Evolutionary conservation across 2,888 invertebrate genomes (phyloP).

Genomic region (Hirtodrosophila alboralis): DNA sequence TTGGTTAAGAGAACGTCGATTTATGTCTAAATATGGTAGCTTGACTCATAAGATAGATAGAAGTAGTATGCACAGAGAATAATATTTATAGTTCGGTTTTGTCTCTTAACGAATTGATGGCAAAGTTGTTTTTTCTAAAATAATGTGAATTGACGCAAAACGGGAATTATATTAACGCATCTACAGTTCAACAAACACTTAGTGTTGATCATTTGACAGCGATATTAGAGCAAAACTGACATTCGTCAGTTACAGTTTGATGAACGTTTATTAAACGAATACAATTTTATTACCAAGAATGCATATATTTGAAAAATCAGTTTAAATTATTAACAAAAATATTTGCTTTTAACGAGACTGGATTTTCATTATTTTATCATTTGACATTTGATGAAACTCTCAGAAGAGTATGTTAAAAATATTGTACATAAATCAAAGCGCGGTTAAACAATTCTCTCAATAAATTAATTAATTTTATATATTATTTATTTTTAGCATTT

Average conservation of each 20-base stretch:
- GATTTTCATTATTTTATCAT: too few species aligned
- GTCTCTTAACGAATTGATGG: constrained; percentile 15
- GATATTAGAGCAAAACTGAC: background rate
- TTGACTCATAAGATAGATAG: constrained; percentile 45
- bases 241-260: constrained; percentile 4
- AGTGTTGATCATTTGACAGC: constrained; percentile 22
- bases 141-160: background rate
- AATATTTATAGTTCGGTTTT: constrained; percentile 26
- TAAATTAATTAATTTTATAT: too few species aligned
- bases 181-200: constrained; percentile 25
- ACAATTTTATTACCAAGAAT: constrained; percentile 11
- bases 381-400: background rate
- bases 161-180: constrained; percentile 25
- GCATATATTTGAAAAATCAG: too few species aligned
- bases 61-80: constrained; percentile 39
- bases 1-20: constrained; percentile 46
- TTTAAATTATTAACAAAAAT: too few species aligned
- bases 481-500: too few species aligned
- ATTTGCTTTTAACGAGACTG: too few species aligned
- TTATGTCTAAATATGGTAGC: constrained; percentile 68
- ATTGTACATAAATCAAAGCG: too few species aligned
- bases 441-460: too few species aligned
- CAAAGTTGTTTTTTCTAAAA: background rate
- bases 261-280: background rate
- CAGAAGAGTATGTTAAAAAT: background rate